These are phyloP conservation scores for Ascidia mentula DNA, from an alignment of 23 tunicate species.

Conservation along the genomic window DNA sequence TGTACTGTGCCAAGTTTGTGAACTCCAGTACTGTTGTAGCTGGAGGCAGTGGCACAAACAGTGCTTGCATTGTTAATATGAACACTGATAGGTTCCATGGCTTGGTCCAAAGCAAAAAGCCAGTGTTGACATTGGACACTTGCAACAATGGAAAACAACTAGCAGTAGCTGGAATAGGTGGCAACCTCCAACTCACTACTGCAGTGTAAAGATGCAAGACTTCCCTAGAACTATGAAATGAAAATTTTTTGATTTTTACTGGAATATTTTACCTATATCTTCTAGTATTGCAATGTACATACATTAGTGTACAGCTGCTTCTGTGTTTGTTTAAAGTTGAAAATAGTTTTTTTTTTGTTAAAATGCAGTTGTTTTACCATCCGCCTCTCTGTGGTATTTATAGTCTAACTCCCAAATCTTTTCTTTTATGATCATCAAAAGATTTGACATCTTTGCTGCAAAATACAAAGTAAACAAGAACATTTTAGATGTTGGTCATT, in stretches of 20 bases:
- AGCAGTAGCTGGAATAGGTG: constrained; percentile 61
- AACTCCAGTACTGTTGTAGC: constrained; percentile 34
- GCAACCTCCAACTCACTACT: constrained; percentile 34
- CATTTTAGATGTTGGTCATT: too few relatives aligned
- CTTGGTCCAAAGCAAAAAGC: constrained; percentile 32
- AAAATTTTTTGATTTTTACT: too few relatives aligned
- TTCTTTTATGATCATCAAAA: too few relatives aligned
- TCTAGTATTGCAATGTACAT: neutral
- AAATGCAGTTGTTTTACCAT: neutral
- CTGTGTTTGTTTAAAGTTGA: neutral
- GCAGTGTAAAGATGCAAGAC: neutral
- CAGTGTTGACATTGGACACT: constrained; percentile 43
- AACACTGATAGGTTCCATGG: constrained; percentile 15
- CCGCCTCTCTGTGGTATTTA: too few relatives aligned
- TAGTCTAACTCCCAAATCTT: too few relatives aligned
- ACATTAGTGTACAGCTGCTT: neutral
- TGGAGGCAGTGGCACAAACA: constrained; percentile 90
- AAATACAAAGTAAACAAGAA: constrained; percentile 6
- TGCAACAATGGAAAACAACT: constrained; percentile 24
- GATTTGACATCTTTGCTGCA: too few relatives aligned
- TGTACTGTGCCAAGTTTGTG: constrained; percentile 67
- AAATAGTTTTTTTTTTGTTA: neutral
- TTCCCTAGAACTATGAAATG: too few relatives aligned
- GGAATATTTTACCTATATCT: too few relatives aligned
- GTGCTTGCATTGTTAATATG: constrained; percentile 42